These are phyloP conservation scores for Tipula helvola DNA, from an alignment of 2,888 invertebrate species.

Conservation along the genomic window DNA sequence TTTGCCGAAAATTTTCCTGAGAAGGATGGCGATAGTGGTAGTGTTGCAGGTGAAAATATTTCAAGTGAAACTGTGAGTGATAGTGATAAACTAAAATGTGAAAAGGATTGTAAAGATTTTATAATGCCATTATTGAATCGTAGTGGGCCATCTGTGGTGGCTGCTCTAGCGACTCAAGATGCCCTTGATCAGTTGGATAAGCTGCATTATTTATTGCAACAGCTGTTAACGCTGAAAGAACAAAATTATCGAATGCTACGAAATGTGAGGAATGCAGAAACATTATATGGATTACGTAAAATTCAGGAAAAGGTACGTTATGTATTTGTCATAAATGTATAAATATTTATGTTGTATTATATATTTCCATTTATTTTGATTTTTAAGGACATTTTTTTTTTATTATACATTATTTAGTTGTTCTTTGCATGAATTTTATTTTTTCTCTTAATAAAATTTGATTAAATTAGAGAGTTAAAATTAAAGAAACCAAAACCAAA, in stretches of 20 bases:
- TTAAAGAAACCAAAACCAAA: not conserved
- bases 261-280: constrained; percentile 58
- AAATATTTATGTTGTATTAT: not conserved
- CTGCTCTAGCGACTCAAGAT: constrained; percentile 46
- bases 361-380: not conserved
- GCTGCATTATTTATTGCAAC: constrained; percentile 62
- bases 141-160: constrained; percentile 42
- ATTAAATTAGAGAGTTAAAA: constrained; percentile 17
- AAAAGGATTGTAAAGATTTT: constrained; percentile 28
- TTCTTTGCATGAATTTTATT: not conserved
- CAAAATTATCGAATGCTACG: constrained; percentile 56
- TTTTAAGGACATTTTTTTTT: not conserved
- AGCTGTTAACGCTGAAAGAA: constrained; percentile 56
- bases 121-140: constrained; percentile 38
- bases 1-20: not conserved
- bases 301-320: constrained; percentile 38
- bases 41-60: not conserved
- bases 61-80: not conserved
- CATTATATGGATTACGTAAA: constrained; percentile 50
- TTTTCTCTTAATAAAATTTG: constrained; percentile 10
- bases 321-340: not conserved
- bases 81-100: constrained; percentile 24
- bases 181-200: constrained; percentile 70
- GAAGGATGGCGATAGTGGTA: not conserved
- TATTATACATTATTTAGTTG: not conserved